phyloP scores from a whole-genome alignment of 1,140 invertebrate genomes.

The honey bee (Apis mellifera) region Amel_HAv3.1 CM009935.2:3872001-3872500 shows the following conservation, averaged over 20 bases:
- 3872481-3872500: neutral
- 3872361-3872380: neutral
- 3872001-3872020: neutral
- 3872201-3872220: conserved; percentile 60
- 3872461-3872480: neutral
- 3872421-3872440: neutral
- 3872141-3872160: conserved; percentile 51
- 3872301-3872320: neutral
- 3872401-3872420: neutral
- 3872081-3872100: conserved; percentile 42
- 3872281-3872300: neutral
- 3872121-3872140: conserved; percentile 56
- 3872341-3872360: neutral
- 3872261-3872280: conserved; percentile 43
- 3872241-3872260: conserved; percentile 47
- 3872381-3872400: conserved; percentile 6
- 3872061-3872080: neutral
- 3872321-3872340: neutral
- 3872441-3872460: neutral
- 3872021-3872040: neutral
- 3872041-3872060: neutral
- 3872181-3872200: conserved; percentile 4
- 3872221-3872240: conserved; percentile 43
- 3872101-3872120: conserved; percentile 33
- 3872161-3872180: conserved; percentile 33